Percentiles rank a stretch among this genome's conserved stretches.
Conservation (phyloP, 1,140 invertebrate species). For the Diplogasteroides magnus region DNA sequence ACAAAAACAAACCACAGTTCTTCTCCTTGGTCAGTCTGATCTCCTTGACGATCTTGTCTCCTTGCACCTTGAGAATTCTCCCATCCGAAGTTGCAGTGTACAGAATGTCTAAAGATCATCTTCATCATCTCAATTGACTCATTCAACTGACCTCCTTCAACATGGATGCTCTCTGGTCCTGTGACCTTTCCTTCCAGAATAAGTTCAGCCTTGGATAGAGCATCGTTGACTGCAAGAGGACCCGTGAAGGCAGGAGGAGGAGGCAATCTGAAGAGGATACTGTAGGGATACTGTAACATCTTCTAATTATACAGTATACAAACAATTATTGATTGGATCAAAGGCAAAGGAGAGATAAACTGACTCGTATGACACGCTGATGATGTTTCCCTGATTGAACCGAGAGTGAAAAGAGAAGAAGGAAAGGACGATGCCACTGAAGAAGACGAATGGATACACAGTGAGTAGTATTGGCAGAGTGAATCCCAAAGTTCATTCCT, state of each 20-base stretch:
- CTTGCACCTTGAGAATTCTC: constrained; percentile 46
- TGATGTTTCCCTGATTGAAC: no score
- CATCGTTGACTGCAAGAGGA: constrained; percentile 31
- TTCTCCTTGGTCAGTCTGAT: constrained; percentile 33
- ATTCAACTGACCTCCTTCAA: constrained; percentile 35
- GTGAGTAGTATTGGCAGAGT: no score
- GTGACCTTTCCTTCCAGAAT: constrained; percentile 42
- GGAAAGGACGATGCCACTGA: no score
- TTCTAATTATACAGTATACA: no score
- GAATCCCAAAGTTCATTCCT: no score
- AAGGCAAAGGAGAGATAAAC: no score
- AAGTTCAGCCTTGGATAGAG: constrained; percentile 28
- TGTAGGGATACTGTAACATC: no score
- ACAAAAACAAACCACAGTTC: constrained; percentile 19
- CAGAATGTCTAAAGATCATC: constrained; percentile 30
- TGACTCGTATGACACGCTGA: no score
- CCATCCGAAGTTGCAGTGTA: constrained; percentile 48
- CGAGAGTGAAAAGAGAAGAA: no score
- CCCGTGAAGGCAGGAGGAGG: constrained; percentile 35
- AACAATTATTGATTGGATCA: no score
- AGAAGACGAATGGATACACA: no score
- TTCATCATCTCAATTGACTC: background rate
- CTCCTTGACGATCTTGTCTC: constrained; percentile 38
- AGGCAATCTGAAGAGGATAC: constrained; percentile 42
- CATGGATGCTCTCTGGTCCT: constrained; percentile 48